Conservation (phyloP, 1,140 invertebrate species). For the Atopsyche davidsoni region DNA sequence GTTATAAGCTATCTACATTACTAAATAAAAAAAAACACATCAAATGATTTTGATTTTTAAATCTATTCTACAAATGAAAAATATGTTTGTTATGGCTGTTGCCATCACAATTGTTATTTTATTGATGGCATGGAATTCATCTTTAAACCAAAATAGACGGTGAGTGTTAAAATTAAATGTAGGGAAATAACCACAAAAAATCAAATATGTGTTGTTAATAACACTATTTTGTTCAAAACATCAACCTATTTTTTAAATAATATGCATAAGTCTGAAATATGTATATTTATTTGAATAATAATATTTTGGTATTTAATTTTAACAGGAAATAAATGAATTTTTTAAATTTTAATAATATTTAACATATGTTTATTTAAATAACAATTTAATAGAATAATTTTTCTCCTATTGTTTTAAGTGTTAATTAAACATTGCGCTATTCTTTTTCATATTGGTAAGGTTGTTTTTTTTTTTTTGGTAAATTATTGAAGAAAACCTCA, state of each 20-base stretch:
- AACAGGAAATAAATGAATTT: background rate
- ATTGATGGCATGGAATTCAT: slow-evolving; percentile 24
- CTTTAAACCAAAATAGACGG: slow-evolving; percentile 17
- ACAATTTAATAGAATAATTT: background rate
- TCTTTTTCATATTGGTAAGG: too few species aligned
- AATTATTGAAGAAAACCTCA: background rate
- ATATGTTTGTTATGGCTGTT: slow-evolving; percentile 24
- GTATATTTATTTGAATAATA: background rate
- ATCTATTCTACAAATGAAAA: slow-evolving; percentile 24
- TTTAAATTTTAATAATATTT: background rate
- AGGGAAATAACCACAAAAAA: background rate
- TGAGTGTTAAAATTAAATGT: slow-evolving; percentile 6
- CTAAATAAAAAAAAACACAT: too few species aligned
- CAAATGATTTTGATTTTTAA: too few species aligned
- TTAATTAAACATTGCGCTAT: too few species aligned
- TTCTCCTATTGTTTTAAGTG: background rate
- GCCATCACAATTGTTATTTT: slow-evolving; percentile 15
- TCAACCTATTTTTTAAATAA: background rate
- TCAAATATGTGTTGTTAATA: background rate
- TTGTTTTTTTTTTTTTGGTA: background rate
- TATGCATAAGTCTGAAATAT: background rate
- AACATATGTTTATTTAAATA: background rate
- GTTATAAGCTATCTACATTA: too few species aligned
- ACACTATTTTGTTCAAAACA: background rate
- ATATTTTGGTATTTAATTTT: background rate